A percentile compares a stretch with the other conserved stretches of the same genome.
Conservation (phyloP, 2,888 invertebrate genomes). For the Branchellion lobata region DNA sequence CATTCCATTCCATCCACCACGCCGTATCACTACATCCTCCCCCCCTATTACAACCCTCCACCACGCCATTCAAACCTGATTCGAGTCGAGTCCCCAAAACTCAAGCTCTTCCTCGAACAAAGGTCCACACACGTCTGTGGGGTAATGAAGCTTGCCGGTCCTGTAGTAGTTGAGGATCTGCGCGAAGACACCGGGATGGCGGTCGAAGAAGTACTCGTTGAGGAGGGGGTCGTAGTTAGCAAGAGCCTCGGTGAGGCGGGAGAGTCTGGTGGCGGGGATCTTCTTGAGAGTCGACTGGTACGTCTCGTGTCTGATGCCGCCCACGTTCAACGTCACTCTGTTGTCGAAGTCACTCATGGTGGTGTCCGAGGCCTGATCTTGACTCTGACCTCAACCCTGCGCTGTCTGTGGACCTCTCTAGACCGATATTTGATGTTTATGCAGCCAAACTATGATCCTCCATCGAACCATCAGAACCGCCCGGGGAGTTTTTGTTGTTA, state of each 20-base stretch:
- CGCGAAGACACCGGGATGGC: conserved; percentile 90
- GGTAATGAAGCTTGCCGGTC: conserved; percentile 97
- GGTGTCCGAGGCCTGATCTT: not conserved
- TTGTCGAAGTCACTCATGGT: conserved; percentile 70
- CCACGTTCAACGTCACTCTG: conserved; percentile 95
- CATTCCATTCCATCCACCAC: too few species aligned
- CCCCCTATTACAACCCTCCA: too few species aligned
- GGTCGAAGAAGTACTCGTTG: conserved; percentile 96
- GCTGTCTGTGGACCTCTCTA: too few species aligned
- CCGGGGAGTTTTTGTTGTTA: too few species aligned
- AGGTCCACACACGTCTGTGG: conserved; percentile 97
- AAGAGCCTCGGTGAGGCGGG: conserved; percentile 89
- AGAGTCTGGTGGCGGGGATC: conserved; percentile 91
- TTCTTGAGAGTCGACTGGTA: conserved; percentile 79
- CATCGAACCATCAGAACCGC: not conserved
- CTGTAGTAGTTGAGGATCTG: conserved; percentile 94
- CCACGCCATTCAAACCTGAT: too few species aligned
- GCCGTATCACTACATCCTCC: too few species aligned
- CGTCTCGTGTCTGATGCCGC: conserved; percentile 86
- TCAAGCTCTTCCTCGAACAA: conserved; percentile 98
- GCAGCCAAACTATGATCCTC: not conserved
- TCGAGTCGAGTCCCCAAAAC: conserved; percentile 89
- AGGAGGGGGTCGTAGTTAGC: conserved; percentile 98
- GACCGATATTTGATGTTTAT: too few species aligned
- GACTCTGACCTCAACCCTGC: not conserved